Conservation (phyloP, 2,113 vertebrate genomes). For the Astur gentilis region DNA sequence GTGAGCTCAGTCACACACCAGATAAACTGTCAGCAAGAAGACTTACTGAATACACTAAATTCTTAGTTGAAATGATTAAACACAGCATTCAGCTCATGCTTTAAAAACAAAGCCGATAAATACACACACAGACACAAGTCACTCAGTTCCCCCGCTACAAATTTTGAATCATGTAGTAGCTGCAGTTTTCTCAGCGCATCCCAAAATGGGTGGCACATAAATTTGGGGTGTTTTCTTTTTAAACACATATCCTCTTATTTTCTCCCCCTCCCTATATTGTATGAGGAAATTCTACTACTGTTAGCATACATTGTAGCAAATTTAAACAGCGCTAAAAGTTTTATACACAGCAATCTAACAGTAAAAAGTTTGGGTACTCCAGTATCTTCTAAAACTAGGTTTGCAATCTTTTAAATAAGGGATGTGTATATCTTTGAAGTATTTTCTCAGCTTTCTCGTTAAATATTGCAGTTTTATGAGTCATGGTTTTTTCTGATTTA, state of each 20-base stretch:
- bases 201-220: not conserved
- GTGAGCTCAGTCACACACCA: not conserved
- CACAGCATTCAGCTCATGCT: not conserved
- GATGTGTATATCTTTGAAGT: not conserved
- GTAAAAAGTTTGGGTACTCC: not conserved
- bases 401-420: not conserved
- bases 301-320: not conserved
- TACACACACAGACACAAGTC: not conserved
- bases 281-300: not conserved
- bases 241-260: not conserved
- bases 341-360: not conserved
- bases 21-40: not conserved
- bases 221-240: not conserved
- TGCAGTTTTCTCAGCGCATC: not conserved
- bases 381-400: not conserved
- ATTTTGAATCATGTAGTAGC: not conserved
- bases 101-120: not conserved
- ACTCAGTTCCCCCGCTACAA: not conserved
- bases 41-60: not conserved
- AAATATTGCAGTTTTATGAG: not conserved
- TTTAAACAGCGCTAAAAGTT: not conserved
- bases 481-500: not conserved
- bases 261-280: not conserved
- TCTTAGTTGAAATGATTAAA: not conserved
- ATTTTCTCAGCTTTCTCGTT: not conserved